These are phyloP conservation scores for Sericinus montela DNA, from an alignment of 2,888 invertebrate genomes.

Conservation along the genomic window DNA sequence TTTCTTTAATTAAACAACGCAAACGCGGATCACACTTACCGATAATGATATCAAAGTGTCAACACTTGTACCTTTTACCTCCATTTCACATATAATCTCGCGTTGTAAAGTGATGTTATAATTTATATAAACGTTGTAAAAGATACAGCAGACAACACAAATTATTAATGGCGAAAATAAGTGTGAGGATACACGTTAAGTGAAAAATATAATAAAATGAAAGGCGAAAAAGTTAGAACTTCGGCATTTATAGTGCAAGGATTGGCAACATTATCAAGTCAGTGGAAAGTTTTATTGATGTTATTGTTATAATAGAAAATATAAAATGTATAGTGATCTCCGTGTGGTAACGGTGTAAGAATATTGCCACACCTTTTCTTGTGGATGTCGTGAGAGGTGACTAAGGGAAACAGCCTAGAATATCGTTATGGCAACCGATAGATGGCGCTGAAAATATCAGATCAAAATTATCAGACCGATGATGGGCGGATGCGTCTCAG, in stretches of 20 bases:
- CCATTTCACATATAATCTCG: constrained; percentile 8
- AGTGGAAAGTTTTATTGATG: constrained; percentile 28
- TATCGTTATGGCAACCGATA: too few relatives aligned
- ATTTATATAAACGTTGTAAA: constrained; percentile 19
- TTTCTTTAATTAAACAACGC: too few relatives aligned
- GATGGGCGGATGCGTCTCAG: too few relatives aligned
- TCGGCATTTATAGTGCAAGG: constrained; percentile 46
- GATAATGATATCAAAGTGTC: neutral
- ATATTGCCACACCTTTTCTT: too few relatives aligned
- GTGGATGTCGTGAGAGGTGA: too few relatives aligned
- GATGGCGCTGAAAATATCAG: too few relatives aligned
- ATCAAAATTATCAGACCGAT: too few relatives aligned
- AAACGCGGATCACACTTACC: too few relatives aligned
- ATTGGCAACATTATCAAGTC: constrained; percentile 43
- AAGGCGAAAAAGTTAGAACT: constrained; percentile 34
- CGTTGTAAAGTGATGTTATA: constrained; percentile 8
- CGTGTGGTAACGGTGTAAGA: too few relatives aligned
- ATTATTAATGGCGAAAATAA: neutral
- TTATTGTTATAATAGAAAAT: neutral
- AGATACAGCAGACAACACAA: neutral
- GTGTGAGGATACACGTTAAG: neutral
- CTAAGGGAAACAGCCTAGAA: too few relatives aligned
- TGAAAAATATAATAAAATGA: constrained; percentile 28
- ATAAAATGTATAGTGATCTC: too few relatives aligned
- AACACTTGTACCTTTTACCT: neutral